Evolutionary conservation across 64 coral and sea anemone genomes (phyloP), one percentile per base, ranked within the genome.

Genomic region (Stylophora pistillata): DNA sequence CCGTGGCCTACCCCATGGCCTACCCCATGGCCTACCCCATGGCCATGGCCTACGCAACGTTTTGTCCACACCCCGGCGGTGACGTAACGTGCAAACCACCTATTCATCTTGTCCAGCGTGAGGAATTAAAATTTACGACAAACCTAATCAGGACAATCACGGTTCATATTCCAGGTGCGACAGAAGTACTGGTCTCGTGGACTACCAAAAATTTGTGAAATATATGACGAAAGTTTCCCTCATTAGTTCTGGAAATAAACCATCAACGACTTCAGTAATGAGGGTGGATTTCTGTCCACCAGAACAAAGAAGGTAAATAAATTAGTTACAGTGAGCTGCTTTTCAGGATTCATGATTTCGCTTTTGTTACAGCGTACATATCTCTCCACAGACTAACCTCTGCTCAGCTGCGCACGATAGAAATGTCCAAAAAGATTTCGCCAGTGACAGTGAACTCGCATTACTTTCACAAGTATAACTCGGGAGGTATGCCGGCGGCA

Each of bases 171-270:
- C 17, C 76, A 95, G 94, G 30, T 91, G 89, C 30, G 78, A 82
- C 33, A 66, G 78, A 73, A 32, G 59, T 21, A 73, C 82, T 18
- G 94, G 94, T 11, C 53, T 55, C 20, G 79, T 95, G 14, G 81
- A 95, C 71, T 95, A 95, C 34, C 53, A 87, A 72, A 82, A 88
- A 53, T 95, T 95, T 82, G 74, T 87, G 1, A 95, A 87, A 85
- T 53, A 64, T 31, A 72, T 95, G 52, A 89, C 59, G 34, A 59
- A 88, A 34, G 74, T 91, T 61, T 60, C 74, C 12, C 78, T 79
- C 10, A 61, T 95, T 10, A 95, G 60, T 55, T 62, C 60, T 64
- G 94, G 94, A 72, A 72, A 56, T 5, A 82, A 81, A 68, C 71
- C 90, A 11, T 11, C 55, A 15, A 75, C 47, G 55, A 55, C 87